These are phyloP conservation scores for Artemia sinica DNA, from an alignment of 2,888 invertebrate genomes.

Conservation along the genomic window DNA sequence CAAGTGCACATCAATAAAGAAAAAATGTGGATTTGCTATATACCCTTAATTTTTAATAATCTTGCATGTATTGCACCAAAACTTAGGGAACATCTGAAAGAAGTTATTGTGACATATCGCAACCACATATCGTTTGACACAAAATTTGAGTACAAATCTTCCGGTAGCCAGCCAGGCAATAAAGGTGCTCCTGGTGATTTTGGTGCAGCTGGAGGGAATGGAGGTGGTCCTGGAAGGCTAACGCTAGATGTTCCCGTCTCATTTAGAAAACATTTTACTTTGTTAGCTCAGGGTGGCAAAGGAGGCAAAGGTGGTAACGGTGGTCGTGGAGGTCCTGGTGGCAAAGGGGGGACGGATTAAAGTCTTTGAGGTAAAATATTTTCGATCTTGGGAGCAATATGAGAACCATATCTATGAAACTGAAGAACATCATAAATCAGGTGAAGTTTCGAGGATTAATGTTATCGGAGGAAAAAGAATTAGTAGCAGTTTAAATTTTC, in stretches of 20 bases:
- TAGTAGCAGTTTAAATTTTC: too few relatives aligned
- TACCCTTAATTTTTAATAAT: neutral
- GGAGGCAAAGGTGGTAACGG: neutral
- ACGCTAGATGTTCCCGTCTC: neutral
- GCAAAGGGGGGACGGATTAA: neutral
- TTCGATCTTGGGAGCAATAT: neutral
- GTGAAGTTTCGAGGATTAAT: neutral
- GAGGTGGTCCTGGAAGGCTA: neutral
- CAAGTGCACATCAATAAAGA: too few relatives aligned
- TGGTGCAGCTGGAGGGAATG: neutral
- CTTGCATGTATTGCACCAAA: neutral
- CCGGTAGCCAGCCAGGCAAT: too few relatives aligned
- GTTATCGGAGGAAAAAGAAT: neutral
- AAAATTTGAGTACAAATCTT: too few relatives aligned
- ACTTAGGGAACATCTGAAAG: neutral
- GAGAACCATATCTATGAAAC: too few relatives aligned
- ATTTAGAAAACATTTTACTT: neutral
- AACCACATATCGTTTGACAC: too few relatives aligned
- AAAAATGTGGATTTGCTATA: neutral
- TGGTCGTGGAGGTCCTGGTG: neutral
- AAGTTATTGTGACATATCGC: too few relatives aligned
- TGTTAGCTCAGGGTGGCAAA: neutral
- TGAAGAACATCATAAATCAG: neutral
- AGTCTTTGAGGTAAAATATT: neutral
- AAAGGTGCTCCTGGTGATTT: too few relatives aligned